A percentile compares a stretch with the other conserved stretches of the same genome.
phyloP scores from a whole-genome alignment of 1,140 invertebrate species.

The Penaeus japonicus region DNA sequence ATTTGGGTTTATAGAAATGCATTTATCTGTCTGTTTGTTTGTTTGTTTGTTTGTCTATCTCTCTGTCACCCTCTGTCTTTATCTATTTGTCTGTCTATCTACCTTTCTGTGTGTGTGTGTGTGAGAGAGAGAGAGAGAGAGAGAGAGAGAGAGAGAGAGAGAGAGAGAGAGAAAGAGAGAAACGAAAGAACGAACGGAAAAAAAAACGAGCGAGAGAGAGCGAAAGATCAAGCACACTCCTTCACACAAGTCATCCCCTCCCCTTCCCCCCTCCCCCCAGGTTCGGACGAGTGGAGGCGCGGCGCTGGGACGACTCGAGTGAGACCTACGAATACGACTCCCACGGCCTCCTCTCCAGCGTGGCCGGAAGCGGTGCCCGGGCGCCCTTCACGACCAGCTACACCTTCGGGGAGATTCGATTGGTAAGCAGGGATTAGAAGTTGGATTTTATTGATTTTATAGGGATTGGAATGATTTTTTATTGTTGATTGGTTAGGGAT shows the following conservation, averaged over 20 bases:
- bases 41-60: not conserved
- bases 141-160: too few relatives aligned
- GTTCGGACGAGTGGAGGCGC: slow-evolving; percentile 88
- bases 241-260: not conserved
- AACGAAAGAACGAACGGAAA: too few relatives aligned
- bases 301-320: slow-evolving; percentile 87
- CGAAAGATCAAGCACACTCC: too few relatives aligned
- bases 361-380: slow-evolving; percentile 62
- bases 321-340: slow-evolving; percentile 88
- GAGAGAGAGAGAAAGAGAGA: too few relatives aligned
- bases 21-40: not conserved
- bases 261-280: slow-evolving; percentile 56
- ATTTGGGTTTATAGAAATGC: not conserved
- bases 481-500: not conserved
- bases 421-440: slow-evolving; percentile 64
- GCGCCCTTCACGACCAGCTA: slow-evolving; percentile 74
- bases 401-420: slow-evolving; percentile 84
- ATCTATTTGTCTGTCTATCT: not conserved
- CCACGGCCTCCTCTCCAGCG: slow-evolving; percentile 83
- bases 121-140: too few relatives aligned
- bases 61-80: not conserved
- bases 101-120: too few relatives aligned
- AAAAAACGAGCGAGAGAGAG: not conserved
- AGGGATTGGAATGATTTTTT: too few relatives aligned
- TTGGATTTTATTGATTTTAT: too few relatives aligned